phyloP scores from a whole-genome alignment of 2,113 vertebrate species.

The Raja brachyura region DNA sequence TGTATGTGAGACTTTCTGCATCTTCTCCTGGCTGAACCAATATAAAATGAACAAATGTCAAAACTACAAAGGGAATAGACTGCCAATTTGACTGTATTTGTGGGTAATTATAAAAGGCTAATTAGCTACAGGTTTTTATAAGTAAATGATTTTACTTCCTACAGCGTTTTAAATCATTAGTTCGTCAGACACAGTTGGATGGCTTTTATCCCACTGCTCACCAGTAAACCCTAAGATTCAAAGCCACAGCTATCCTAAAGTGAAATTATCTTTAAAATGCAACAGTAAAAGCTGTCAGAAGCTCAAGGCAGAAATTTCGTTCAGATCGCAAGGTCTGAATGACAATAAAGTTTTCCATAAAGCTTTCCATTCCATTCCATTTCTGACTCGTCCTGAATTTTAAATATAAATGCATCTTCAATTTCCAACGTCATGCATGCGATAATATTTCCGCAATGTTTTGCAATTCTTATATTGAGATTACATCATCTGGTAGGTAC shows the following conservation, averaged over 20 bases:
- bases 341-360: no score
- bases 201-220: background rate
- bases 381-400: no score
- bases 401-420: background rate
- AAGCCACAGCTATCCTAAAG: background rate
- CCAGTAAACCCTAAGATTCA: background rate
- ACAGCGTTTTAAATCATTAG: constrained; percentile 12
- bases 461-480: background rate
- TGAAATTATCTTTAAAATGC: background rate
- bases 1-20: no score
- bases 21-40: background rate
- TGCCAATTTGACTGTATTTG: background rate
- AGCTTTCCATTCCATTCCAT: no score
- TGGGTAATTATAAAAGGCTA: constrained; percentile 24
- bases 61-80: constrained; percentile 2
- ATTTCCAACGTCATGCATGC: background rate
- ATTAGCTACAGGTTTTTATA: background rate
- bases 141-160: background rate
- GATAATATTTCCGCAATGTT: background rate
- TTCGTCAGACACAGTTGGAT: background rate
- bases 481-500: background rate
- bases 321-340: no score
- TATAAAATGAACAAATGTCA: constrained; percentile 16
- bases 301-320: no score
- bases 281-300: background rate